phyloP scores from a whole-genome alignment of 2,797 vertebrate genomes.

The Anguilla pacifica region DNA sequence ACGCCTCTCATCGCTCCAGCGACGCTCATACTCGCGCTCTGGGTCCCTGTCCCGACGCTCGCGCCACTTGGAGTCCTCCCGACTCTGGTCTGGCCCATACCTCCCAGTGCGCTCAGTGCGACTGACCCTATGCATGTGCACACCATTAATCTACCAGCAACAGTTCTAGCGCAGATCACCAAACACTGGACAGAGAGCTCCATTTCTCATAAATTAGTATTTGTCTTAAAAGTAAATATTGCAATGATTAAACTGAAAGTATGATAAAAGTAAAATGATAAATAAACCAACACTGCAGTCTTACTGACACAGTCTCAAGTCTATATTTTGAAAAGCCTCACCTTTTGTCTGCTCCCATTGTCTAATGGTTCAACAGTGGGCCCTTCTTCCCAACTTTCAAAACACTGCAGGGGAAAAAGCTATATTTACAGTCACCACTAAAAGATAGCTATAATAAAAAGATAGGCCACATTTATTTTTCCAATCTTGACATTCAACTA shows the following conservation, averaged over 20 bases:
- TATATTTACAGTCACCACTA: neutral
- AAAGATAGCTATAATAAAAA: neutral
- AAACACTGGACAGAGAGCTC: neutral
- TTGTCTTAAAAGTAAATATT: neutral
- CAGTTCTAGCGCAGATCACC: neutral
- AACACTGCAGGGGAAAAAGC: neutral
- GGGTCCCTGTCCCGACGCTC: constrained; percentile 80
- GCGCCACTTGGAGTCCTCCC: constrained; percentile 85
- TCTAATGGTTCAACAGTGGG: neutral
- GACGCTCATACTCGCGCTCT: constrained; percentile 84
- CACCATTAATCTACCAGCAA: neutral
- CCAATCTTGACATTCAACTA: neutral
- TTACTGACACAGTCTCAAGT: constrained; percentile 47
- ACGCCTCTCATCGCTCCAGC: constrained; percentile 88
- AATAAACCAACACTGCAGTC: neutral
- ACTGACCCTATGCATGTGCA: constrained; percentile 76
- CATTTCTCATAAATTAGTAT: neutral
- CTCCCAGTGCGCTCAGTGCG: constrained; percentile 93
- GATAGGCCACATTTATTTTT: neutral
- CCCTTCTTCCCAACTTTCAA: neutral
- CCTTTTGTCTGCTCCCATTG: constrained; percentile 80
- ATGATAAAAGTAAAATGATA: neutral
- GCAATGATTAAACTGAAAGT: neutral
- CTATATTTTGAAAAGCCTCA: constrained; percentile 49
- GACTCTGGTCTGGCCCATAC: constrained; percentile 89